Evolutionary conservation across 64 coral and sea anemone genomes (phyloP).

Genomic region (Dendronephthya gigantea): DNA sequence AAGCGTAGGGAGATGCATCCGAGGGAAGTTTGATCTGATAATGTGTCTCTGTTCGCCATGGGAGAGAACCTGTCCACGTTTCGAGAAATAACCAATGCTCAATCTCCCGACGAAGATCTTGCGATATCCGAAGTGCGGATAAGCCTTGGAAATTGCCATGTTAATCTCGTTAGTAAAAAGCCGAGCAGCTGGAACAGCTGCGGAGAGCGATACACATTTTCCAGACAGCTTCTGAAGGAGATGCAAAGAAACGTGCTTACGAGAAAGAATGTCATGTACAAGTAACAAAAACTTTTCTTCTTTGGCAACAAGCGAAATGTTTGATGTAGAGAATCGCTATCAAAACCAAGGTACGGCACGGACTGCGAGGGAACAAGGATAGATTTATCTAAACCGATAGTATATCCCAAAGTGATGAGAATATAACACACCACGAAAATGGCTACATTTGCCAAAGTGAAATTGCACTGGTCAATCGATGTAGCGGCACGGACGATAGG

Average conservation of each 20-base stretch:
- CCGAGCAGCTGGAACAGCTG: conserved; percentile 25
- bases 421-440: neutral
- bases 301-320: neutral
- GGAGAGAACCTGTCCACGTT: too few species aligned
- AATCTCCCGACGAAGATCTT: conserved; percentile 28
- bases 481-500: too few species aligned
- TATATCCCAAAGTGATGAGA: neutral
- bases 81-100: too few species aligned
- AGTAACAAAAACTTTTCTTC: too few species aligned
- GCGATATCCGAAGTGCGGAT: neutral
- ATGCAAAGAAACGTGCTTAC: neutral
- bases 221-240: neutral
- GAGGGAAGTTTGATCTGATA: neutral
- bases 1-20: neutral
- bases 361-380: neutral
- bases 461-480: too few species aligned
- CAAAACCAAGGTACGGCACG: neutral
- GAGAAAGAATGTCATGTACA: neutral
- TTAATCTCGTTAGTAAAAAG: conserved; percentile 21
- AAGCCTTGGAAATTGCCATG: neutral
- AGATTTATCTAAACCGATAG: neutral
- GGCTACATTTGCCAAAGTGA: neutral
- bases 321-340: neutral
- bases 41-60: too few species aligned
- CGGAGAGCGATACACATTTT: conserved; percentile 11